Conservation (phyloP, 2,888 invertebrate genomes). For the Napeogenes inachia region DNA sequence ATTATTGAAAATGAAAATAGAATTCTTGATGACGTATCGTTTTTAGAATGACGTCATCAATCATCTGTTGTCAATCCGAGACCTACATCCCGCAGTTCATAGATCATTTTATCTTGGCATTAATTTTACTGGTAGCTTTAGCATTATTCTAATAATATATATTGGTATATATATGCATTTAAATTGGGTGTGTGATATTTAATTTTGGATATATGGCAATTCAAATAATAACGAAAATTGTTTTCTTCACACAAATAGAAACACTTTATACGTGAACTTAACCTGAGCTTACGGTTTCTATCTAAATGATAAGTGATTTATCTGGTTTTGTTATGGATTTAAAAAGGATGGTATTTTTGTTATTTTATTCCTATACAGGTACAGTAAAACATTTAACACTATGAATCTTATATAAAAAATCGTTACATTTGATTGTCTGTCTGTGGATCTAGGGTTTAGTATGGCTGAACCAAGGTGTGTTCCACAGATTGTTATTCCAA, state of each 20-base stretch:
- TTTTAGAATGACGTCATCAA: conserved; percentile 43
- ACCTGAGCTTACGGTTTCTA: conserved; percentile 14
- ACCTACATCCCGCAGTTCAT: conserved; percentile 52
- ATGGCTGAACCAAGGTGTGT: no score
- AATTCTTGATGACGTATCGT: not conserved
- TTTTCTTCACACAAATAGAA: conserved; percentile 32
- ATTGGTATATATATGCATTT: no score
- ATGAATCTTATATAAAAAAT: no score
- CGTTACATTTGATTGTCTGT: no score
- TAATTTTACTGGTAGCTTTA: conserved; percentile 38
- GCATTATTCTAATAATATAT: conserved; percentile 3
- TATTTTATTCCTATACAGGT: no score
- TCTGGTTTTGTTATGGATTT: not conserved
- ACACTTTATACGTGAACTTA: conserved; percentile 17
- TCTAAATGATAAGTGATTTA: conserved; percentile 2
- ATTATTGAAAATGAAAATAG: not conserved
- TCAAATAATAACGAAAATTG: conserved; percentile 42
- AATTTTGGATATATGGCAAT: conserved; percentile 43
- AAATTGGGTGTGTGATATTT: conserved; percentile 46
- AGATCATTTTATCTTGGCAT: conserved; percentile 51
- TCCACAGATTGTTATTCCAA: no score
- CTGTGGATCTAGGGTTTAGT: no score
- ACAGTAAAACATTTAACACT: no score
- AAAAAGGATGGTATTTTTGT: no score
- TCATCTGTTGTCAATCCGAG: conserved; percentile 65